Evolutionary conservation across 2,888 invertebrate species (phyloP), one percentile per base, ranked within the genome.

Genomic region (Chirona hameri): DNA sequence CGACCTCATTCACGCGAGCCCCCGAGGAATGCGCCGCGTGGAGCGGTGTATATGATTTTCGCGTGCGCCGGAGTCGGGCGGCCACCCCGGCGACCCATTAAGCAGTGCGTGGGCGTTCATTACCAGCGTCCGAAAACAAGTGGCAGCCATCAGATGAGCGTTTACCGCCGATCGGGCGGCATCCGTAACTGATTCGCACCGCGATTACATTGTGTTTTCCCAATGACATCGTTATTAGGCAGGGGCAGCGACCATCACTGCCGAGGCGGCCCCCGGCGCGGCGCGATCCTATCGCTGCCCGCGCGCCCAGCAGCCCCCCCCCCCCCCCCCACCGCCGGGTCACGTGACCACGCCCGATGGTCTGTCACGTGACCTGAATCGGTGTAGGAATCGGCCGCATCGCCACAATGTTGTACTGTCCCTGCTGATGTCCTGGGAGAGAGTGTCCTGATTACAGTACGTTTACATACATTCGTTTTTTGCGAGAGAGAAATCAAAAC

Each of bases 171-270:
- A 29, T 5, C 72, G 31, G 31, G 15, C 31, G 72, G 31, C 14
- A 72, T 29, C 72, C 72, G 72, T 31, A 72, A 31, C 72, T 18
- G 72, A 72, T 72, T 72, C 72, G 72, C 15, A 18, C 27, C 29
- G 72, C 72, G 72, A 72, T 72, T 72, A 72, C 72, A 72, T 72
- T 72, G 31, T 72, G 72, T 72, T 72, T 72, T 72, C 31, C 72
- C 31, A 31, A 72, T 72, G 72, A 72, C 72, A 72, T 72, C 31
- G 72, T 72, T 72, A 72, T 72, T 72, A 69, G 15, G 72, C 31
- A 18, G 72, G 21, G 29, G 29, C 15, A 27, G 27, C 72, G 31
- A 31, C 72, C 72, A 72, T 72, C 18, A 31, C 72, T 29, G 27
- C 27, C 39, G 39, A 39, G 14, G 27, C 65, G 10, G 14, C 31